A percentile compares a stretch with the other conserved stretches of the same genome.
These are phyloP conservation scores for Sphaerophoria taeniata DNA, from an alignment of 2,888 invertebrate species.

Conservation along the genomic window DNA sequence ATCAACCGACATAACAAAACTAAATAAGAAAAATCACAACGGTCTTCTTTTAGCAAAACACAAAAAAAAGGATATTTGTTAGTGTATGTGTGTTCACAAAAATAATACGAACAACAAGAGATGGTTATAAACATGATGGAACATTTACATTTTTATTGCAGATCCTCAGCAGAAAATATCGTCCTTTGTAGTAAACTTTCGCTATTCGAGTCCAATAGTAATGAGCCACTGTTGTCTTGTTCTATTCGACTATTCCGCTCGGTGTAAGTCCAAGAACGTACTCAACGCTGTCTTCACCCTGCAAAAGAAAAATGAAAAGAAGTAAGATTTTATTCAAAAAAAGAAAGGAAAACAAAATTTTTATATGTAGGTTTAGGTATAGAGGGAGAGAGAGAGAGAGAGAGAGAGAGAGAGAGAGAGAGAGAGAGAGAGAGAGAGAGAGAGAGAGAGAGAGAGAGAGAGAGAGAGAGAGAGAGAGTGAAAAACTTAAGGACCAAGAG, in stretches of 20 bases:
- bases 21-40: too few relatives aligned
- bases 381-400: too few relatives aligned
- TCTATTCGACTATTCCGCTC: slow-evolving; percentile 96
- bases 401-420: too few relatives aligned
- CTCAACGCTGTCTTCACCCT: slow-evolving; percentile 98
- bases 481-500: slow-evolving; percentile 48
- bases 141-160: slow-evolving; percentile 96
- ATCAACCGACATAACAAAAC: slow-evolving; percentile 20
- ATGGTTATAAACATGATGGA: slow-evolving; percentile 35
- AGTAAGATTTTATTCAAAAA: slow-evolving; percentile 43
- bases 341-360: slow-evolving; percentile 48
- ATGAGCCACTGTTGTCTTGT: slow-evolving; percentile 98
- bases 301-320: slow-evolving; percentile 75
- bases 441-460: too few relatives aligned
- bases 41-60: not conserved
- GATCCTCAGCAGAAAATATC: slow-evolving; percentile 97
- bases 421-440: too few relatives aligned
- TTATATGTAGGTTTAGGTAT: not conserved
- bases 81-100: not conserved
- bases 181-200: slow-evolving; percentile 97
- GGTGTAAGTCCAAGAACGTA: slow-evolving; percentile 98
- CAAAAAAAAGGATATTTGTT: slow-evolving; percentile 15
- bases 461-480: not conserved
- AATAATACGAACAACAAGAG: slow-evolving; percentile 31
- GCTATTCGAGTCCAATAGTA: slow-evolving; percentile 99